Conservation (phyloP, 2,888 invertebrate species). For the Drosophila mimica region DNA sequence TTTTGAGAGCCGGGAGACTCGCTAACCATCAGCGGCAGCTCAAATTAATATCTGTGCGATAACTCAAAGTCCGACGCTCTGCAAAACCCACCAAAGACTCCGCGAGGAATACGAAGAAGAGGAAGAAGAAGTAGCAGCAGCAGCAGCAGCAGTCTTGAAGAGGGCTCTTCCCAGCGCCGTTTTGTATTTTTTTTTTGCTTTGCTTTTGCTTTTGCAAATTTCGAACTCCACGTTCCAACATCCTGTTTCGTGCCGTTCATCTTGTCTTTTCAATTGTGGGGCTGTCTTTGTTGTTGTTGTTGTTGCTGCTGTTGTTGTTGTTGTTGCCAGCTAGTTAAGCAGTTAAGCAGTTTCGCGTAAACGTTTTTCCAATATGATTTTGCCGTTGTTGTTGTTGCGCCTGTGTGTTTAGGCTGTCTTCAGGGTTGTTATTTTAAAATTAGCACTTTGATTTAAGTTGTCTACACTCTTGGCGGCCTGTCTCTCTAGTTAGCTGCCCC, state of each 20-base stretch:
- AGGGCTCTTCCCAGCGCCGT: slow-evolving; percentile 43
- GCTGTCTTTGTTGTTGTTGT: slow-evolving; percentile 44
- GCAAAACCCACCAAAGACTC: slow-evolving; percentile 5
- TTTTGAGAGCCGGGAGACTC: slow-evolving; percentile 58
- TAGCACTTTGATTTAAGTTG: slow-evolving; percentile 81
- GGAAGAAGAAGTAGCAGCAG: not conserved
- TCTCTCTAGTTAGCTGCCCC: slow-evolving; percentile 53
- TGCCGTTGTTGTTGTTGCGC: slow-evolving; percentile 42
- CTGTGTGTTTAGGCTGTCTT: slow-evolving; percentile 78
- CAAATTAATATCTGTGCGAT: slow-evolving; percentile 79
- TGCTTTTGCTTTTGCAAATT: slow-evolving; percentile 63
- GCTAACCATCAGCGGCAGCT: slow-evolving; percentile 76
- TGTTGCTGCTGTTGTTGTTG: slow-evolving; percentile 46
- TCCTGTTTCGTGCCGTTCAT: slow-evolving; percentile 79
- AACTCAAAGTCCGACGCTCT: slow-evolving; percentile 69
- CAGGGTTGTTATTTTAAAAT: slow-evolving; percentile 81
- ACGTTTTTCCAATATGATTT: slow-evolving; percentile 77
- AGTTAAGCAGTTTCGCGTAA: slow-evolving; percentile 81
- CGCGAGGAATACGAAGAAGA: not conserved
- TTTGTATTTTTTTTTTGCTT: slow-evolving; percentile 28
- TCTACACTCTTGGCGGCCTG: slow-evolving; percentile 78
- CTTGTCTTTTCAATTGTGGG: slow-evolving; percentile 78
- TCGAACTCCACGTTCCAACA: slow-evolving; percentile 76
- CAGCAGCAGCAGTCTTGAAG: slow-evolving; percentile 10
- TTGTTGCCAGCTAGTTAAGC: slow-evolving; percentile 78